A percentile compares a stretch with the other conserved stretches of the same genome.
Conservation (phyloP, 2,113 vertebrate genomes). For the Ia io region DNA sequence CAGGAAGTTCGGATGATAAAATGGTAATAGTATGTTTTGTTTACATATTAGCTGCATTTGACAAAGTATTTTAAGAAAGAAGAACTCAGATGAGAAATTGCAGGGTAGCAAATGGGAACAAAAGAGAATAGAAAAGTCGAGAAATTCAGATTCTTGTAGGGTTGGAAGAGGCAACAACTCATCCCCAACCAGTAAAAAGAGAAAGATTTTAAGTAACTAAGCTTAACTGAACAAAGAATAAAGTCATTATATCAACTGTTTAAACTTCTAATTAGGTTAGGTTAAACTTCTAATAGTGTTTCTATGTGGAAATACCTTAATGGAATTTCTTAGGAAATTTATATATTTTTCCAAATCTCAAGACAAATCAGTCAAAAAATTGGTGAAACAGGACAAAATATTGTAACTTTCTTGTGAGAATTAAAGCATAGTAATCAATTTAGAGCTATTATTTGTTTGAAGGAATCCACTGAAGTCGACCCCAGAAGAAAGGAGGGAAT, state of each 20-base stretch:
- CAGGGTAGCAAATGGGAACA: neutral
- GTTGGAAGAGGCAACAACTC: neutral
- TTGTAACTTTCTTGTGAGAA: neutral
- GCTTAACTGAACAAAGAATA: conserved; percentile 20
- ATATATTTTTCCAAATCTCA: conserved; percentile 22
- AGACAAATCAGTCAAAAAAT: neutral
- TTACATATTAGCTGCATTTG: conserved; percentile 24
- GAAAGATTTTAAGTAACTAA: conserved; percentile 4
- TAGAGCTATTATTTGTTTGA: neutral
- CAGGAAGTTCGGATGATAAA: neutral
- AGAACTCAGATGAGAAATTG: conserved; percentile 9
- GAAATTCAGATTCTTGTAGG: neutral
- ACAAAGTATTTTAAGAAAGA: conserved; percentile 26
- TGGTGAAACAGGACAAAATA: neutral
- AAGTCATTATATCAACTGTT: neutral
- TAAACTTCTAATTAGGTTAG: neutral
- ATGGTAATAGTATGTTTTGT: neutral
- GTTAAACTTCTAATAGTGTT: neutral
- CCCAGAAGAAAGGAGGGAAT: neutral
- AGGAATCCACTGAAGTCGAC: neutral
- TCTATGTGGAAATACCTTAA: neutral
- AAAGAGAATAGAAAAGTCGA: neutral
- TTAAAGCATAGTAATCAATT: neutral
- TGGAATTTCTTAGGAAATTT: neutral
- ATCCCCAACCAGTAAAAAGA: neutral